Conservation (phyloP, 2,888 invertebrate genomes). For the Caenorhabditis sinica region DNA sequence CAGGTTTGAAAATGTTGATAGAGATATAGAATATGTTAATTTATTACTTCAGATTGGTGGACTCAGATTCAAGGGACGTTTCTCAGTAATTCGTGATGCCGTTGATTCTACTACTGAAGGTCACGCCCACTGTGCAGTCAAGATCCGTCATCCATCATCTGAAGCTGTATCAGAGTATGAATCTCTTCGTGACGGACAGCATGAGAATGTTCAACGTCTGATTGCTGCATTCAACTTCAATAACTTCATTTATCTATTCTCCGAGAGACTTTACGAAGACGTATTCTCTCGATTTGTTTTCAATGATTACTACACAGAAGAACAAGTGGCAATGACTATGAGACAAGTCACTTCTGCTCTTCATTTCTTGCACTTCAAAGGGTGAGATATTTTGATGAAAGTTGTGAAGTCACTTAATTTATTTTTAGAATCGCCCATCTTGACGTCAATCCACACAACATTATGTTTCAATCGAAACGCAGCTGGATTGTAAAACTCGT, state of each 20-base stretch:
- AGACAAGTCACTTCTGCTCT: slow-evolving; percentile 92
- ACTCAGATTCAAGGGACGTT: slow-evolving; percentile 88
- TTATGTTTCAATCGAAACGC: slow-evolving; percentile 92
- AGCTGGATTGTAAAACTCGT: slow-evolving; percentile 89
- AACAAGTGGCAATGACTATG: slow-evolving; percentile 90
- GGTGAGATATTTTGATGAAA: slow-evolving; percentile 84
- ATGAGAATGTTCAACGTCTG: slow-evolving; percentile 90
- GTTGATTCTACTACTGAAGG: slow-evolving; percentile 89
- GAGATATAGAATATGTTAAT: not conserved
- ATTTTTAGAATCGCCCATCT: slow-evolving; percentile 87
- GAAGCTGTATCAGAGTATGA: slow-evolving; percentile 90
- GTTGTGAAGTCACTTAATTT: not conserved
- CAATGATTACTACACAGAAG: slow-evolving; percentile 93
- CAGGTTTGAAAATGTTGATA: slow-evolving; percentile 40
- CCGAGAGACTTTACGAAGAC: slow-evolving; percentile 88
- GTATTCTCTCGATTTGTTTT: slow-evolving; percentile 91
- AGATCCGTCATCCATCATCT: slow-evolving; percentile 86
- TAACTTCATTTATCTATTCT: slow-evolving; percentile 84
- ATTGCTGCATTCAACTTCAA: slow-evolving; percentile 85
- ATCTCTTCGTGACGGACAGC: slow-evolving; percentile 89
- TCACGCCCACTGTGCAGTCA: slow-evolving; percentile 89
- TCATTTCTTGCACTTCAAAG: slow-evolving; percentile 96
- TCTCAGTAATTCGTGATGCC: slow-evolving; percentile 90
- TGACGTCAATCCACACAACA: slow-evolving; percentile 95
- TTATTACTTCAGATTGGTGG: slow-evolving; percentile 62